phyloP scores from a whole-genome alignment of 1,140 invertebrate species.

The Anastatus disparis region DNA sequence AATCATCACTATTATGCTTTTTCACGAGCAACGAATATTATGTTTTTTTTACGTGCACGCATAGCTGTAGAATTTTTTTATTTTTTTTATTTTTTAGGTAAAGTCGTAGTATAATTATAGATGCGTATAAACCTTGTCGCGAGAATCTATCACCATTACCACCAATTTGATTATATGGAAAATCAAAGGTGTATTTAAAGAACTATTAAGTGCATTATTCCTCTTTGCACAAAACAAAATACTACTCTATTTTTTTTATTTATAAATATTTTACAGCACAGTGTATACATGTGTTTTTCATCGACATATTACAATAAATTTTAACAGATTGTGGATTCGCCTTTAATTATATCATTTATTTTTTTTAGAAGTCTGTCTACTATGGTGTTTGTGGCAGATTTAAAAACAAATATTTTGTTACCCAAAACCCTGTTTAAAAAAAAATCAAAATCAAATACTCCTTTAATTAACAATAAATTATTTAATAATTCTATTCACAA shows the following conservation, averaged over 20 bases:
- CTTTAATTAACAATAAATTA: conserved; percentile 65
- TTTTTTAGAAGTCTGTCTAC: background rate
- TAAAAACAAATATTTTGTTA: conserved; percentile 52
- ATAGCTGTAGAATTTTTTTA: conserved; percentile 19
- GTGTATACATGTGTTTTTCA: background rate
- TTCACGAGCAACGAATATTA: conserved; percentile 33
- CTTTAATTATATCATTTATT: conserved; percentile 15
- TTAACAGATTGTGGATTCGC: conserved; percentile 17
- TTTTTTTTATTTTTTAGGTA: no score
- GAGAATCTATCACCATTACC: background rate
- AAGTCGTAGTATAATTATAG: background rate
- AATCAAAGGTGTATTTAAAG: conserved; percentile 19
- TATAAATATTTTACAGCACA: conserved; percentile 14
- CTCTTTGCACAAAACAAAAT: background rate
- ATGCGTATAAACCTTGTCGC: no score
- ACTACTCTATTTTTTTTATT: conserved; percentile 2
- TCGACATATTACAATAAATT: background rate
- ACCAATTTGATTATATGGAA: conserved; percentile 8
- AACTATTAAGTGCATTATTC: conserved; percentile 9
- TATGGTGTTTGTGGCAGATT: conserved; percentile 36
- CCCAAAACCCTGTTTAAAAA: conserved; percentile 55
- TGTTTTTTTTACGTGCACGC: conserved; percentile 19
- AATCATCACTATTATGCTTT: conserved; percentile 36
- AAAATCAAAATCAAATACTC: conserved; percentile 54
- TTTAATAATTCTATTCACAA: conserved; percentile 66